Percentiles rank a stretch among this genome's conserved stretches.
Conservation (phyloP, 2,888 invertebrate species). For the Lutraria lutraria region DNA sequence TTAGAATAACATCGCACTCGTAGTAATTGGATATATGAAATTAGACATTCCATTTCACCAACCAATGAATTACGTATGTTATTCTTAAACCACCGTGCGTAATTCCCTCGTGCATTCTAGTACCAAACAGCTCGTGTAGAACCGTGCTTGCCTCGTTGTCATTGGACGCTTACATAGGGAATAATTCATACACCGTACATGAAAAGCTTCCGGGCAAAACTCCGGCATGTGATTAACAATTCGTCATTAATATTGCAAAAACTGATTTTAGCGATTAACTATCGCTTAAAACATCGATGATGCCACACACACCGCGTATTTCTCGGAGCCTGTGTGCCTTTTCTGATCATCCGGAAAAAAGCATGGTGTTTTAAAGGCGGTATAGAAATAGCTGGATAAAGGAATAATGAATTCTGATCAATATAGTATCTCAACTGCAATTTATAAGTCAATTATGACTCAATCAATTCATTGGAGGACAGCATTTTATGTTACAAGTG, state of each 20-base stretch:
- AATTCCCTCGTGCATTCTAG: conserved; percentile 15
- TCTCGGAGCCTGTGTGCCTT: conserved; percentile 33
- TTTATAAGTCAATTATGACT: conserved; percentile 2
- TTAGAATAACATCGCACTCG: neutral
- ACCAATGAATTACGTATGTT: conserved; percentile 19
- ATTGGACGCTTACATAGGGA: conserved; percentile 16
- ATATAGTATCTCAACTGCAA: neutral
- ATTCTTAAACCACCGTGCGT: neutral
- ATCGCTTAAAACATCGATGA: conserved; percentile 46
- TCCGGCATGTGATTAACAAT: conserved; percentile 52
- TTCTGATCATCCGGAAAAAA: conserved; percentile 23
- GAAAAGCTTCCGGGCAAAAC: conserved; percentile 49
- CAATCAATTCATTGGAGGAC: conserved; percentile 8
- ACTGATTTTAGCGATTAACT: conserved; percentile 55
- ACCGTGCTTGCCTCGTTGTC: neutral
- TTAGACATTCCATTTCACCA: neutral
- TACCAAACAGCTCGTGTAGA: neutral
- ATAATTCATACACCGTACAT: conserved; percentile 48
- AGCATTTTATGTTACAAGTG: neutral
- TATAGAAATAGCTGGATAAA: neutral
- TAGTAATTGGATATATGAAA: neutral
- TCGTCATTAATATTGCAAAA: conserved; percentile 64
- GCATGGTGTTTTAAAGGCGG: conserved; percentile 31
- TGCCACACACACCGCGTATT: conserved; percentile 44
- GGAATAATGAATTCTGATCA: neutral